Evolutionary conservation across 2,113 vertebrate species (phyloP).

Genomic region (Melanerpes aurifrons): DNA sequence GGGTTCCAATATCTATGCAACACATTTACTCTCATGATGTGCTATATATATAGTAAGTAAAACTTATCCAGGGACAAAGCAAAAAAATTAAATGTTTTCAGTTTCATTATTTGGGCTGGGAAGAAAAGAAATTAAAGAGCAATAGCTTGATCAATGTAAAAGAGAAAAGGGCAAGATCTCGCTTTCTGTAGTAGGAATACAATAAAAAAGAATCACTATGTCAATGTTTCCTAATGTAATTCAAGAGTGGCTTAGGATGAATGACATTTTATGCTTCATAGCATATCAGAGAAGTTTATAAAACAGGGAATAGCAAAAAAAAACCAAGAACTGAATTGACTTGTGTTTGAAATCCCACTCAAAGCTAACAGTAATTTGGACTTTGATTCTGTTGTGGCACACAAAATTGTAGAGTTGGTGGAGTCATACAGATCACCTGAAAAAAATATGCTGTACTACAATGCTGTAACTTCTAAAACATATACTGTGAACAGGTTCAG

Average conservation of each 20-base stretch:
- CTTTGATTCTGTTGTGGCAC: neutral
- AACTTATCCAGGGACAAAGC: neutral
- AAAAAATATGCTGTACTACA: conserved; percentile 38
- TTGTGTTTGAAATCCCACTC: neutral
- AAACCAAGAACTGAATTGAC: neutral
- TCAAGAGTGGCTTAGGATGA: neutral
- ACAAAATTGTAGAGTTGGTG: neutral
- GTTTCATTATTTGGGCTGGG: neutral
- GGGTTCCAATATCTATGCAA: neutral
- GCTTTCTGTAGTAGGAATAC: neutral
- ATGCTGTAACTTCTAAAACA: conserved; percentile 74
- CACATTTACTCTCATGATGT: neutral
- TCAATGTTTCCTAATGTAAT: neutral
- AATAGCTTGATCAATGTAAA: neutral
- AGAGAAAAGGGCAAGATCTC: neutral
- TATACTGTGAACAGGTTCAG: conserved; percentile 79
- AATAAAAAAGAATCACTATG: neutral
- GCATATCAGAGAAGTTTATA: neutral
- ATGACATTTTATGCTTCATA: neutral
- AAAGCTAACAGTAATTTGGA: neutral
- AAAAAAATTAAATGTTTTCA: neutral
- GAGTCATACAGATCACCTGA: conserved; percentile 25
- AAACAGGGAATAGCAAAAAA: neutral
- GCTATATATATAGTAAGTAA: neutral
- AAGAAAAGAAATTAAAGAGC: neutral